phyloP scores from a whole-genome alignment of 2,797 vertebrate genomes.

The Prunella strophiata region DNA sequence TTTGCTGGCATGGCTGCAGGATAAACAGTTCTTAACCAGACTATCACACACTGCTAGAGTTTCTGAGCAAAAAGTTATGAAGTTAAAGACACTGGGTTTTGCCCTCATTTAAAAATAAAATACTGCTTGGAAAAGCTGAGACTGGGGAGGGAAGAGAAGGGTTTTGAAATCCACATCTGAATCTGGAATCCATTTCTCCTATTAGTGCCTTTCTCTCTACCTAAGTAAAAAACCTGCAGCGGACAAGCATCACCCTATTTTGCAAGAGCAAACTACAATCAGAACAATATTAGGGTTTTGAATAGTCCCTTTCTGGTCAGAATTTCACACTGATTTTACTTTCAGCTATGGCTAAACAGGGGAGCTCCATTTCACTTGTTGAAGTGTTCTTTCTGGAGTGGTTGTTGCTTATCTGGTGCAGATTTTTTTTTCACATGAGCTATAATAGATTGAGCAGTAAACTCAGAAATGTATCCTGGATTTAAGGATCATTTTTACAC shows the following conservation, averaged over 20 bases:
- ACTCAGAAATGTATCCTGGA: background rate
- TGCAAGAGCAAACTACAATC: background rate
- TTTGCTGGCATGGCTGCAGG: conserved; percentile 69
- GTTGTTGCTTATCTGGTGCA: background rate
- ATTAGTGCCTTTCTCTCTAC: background rate
- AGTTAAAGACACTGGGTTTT: conserved; percentile 25
- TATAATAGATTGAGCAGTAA: background rate
- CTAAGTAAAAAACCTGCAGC: background rate
- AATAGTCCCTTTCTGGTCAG: background rate
- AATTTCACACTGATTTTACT: background rate
- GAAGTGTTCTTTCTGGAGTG: background rate
- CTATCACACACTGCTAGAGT: conserved; percentile 25
- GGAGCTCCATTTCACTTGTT: background rate
- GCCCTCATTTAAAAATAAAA: conserved; percentile 46
- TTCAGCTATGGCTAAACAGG: background rate
- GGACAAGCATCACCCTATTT: background rate
- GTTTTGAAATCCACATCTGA: background rate
- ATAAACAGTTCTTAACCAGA: conserved; percentile 62
- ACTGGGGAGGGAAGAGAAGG: background rate
- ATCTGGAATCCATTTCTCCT: background rate
- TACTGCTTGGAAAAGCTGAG: background rate
- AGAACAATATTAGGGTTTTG: background rate
- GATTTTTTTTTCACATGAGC: background rate
- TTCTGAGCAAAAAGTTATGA: conserved; percentile 45
- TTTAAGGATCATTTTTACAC: background rate